These are phyloP conservation scores for Cephus rjabovi DNA, from an alignment of 2,888 invertebrate species.

Conservation along the genomic window DNA sequence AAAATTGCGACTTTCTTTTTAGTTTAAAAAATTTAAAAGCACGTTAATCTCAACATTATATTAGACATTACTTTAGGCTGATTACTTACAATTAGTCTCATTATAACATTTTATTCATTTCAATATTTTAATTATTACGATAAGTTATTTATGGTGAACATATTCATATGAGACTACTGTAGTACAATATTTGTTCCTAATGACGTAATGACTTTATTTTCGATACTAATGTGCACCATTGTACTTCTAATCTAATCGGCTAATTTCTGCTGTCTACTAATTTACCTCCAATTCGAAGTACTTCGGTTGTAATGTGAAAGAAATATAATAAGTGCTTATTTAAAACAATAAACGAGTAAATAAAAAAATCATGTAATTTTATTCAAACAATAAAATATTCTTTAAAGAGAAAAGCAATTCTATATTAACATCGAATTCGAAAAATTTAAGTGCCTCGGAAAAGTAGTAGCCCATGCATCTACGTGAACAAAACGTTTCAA, in stretches of 20 bases:
- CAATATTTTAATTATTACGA: background rate
- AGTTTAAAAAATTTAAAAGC: background rate
- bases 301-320: conserved; percentile 55
- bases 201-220: background rate
- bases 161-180: background rate
- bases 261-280: conserved; percentile 20
- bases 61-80: background rate
- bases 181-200: background rate
- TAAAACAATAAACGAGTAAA: background rate
- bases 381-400: background rate
- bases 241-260: background rate
- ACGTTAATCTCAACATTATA: background rate
- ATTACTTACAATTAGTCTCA: background rate
- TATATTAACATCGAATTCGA: background rate
- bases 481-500: background rate
- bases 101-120: background rate
- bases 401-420: background rate
- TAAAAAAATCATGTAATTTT: too few species aligned
- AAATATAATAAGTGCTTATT: conserved; percentile 38
- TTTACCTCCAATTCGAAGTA: conserved; percentile 58
- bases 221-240: background rate
- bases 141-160: background rate
- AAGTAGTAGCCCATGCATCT: background rate
- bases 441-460: background rate
- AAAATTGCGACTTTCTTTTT: background rate